Evolutionary conservation across 2,888 invertebrate species (phyloP), one percentile per base, ranked within the genome.

Genomic region (Lampropteryx suffumata): DNA sequence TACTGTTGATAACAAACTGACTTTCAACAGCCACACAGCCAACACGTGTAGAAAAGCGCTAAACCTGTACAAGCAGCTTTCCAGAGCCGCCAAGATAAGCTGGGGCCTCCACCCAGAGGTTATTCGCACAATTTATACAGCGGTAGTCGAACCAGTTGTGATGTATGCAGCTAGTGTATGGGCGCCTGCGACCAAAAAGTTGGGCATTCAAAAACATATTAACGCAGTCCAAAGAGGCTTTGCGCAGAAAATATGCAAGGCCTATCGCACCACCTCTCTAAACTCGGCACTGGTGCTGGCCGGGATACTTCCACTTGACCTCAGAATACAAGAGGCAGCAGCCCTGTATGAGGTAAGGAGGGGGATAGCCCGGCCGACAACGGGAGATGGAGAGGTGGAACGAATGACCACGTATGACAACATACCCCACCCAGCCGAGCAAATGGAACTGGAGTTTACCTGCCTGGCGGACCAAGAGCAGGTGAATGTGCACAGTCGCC

Each of bases 41-140:
- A 24, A 14, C 5, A 8, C 11, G 1, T 39, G 39, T 8, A 40
- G 9, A 27, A 40, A 40, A 2, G 39, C 34, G 3, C 0, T 34
- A 2, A 21, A 27, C 12, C n/a, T 44, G 1, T 44, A 36, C 7
- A 40, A 47, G 17, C 36, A 30, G 5, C 9, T 37, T 1, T 27
- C 32, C 36, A 54, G 48, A 33, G 39, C 39, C 10, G 39, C 39
- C 1, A 39, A 6, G n/a, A n/a, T 28, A 27, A 28, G 39, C 28
- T 53, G 34, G 28, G 51, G 51, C 40, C 54, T 50, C 30, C 52
- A 56, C 45, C 52, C 55, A 43, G 50, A 34, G n/a, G 49, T 49
- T 45, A 47, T 50, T 44, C 50, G 44, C 34, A 47, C 39, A 37
- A 41, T 39, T 46, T 40, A 44, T 8, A 32, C 32, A 8, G 32